phyloP scores from a whole-genome alignment of 2,113 vertebrate genomes.

The Cyrtonyx montezumae region DNA sequence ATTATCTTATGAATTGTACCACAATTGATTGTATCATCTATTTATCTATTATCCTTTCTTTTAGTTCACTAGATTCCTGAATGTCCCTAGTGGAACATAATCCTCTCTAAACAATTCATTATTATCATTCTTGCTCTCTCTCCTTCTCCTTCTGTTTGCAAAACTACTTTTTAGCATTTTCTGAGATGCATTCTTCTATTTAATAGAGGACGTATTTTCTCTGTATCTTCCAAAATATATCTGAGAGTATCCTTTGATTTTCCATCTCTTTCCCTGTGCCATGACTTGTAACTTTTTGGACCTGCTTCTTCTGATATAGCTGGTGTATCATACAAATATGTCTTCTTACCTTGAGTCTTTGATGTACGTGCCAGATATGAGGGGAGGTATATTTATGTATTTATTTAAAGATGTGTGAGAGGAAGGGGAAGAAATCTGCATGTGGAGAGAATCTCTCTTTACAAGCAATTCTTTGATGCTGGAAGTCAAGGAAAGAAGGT shows the following conservation, averaged over 20 bases:
- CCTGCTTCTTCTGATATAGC: not conserved
- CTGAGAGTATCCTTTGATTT: not conserved
- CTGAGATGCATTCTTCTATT: not conserved
- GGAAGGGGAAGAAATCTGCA: not conserved
- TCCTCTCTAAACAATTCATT: constrained; percentile 2
- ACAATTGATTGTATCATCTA: constrained; percentile 18
- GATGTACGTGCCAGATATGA: not conserved
- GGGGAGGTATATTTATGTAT: not conserved
- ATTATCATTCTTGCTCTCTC: not conserved
- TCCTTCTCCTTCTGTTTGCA: not conserved
- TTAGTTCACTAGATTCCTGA: constrained; percentile 1
- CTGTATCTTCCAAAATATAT: not conserved
- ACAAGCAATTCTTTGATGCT: not conserved
- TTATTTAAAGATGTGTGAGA: not conserved
- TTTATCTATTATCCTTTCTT: constrained; percentile 26
- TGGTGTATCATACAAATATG: not conserved
- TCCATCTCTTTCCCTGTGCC: not conserved
- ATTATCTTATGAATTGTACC: constrained; percentile 39
- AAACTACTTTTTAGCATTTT: constrained; percentile 23
- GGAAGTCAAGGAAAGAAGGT: not conserved
- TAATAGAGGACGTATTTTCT: not conserved
- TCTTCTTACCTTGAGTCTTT: not conserved
- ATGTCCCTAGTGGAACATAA: constrained; percentile 26
- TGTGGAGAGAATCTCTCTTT: not conserved
- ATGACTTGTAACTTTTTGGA: not conserved